Evolutionary conservation across 2,888 invertebrate species (phyloP).

Genomic region (Drosophila siamana): DNA sequence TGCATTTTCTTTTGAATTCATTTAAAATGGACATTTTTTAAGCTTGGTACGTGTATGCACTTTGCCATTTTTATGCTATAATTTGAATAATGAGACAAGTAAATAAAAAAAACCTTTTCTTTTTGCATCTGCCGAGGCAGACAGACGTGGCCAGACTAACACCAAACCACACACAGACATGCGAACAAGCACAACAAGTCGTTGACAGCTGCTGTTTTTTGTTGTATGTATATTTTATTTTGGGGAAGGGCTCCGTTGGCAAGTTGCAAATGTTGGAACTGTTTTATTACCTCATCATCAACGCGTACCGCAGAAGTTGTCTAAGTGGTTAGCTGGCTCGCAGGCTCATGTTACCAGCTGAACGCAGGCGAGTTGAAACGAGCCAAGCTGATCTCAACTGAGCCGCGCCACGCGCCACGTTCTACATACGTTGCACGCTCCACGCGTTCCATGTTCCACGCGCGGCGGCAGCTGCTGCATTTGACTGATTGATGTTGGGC

Average conservation of each 20-base stretch:
- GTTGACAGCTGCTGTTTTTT: slow-evolving; percentile 61
- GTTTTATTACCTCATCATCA: slow-evolving; percentile 71
- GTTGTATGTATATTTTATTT: slow-evolving; percentile 3
- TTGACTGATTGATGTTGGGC: slow-evolving; percentile 76
- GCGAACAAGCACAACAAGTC: slow-evolving; percentile 5
- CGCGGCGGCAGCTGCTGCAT: slow-evolving; percentile 63
- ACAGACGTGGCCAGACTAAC: slow-evolving; percentile 6
- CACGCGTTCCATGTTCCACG: slow-evolving; percentile 29
- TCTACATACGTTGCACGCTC: slow-evolving; percentile 27
- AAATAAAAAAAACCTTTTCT: slow-evolving; percentile 15
- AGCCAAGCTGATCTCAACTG: not conserved
- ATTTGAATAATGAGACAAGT: slow-evolving; percentile 50
- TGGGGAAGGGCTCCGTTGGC: slow-evolving; percentile 23
- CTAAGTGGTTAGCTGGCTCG: slow-evolving; percentile 26
- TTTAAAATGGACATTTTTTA: slow-evolving; percentile 12
- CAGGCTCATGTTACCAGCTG: slow-evolving; percentile 65
- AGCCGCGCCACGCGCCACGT: slow-evolving; percentile 28
- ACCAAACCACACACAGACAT: slow-evolving; percentile 19
- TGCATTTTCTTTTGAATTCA: not conserved
- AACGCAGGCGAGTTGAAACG: slow-evolving; percentile 17
- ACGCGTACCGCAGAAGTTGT: slow-evolving; percentile 65
- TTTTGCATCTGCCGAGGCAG: slow-evolving; percentile 51
- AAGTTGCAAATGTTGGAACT: slow-evolving; percentile 48
- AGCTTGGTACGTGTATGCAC: not conserved
- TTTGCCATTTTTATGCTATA: slow-evolving; percentile 32